Base-by-base conservation (phyloP, 2,888 invertebrate genomes). In the Chaetoderma sp. region DNA sequence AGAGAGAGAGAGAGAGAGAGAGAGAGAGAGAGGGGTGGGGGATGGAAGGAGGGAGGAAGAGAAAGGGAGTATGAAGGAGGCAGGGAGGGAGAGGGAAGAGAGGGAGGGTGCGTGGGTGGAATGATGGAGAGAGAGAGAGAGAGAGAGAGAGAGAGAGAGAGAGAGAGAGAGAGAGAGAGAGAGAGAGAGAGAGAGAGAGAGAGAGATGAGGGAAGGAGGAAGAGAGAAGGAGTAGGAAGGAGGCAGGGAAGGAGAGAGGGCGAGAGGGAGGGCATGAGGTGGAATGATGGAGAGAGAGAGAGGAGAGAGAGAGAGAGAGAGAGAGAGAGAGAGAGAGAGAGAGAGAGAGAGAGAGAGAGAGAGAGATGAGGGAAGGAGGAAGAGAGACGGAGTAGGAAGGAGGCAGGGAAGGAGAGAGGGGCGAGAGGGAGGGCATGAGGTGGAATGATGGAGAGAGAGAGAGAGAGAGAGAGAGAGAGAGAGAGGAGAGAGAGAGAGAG, bases 321-420 rank as follows among this genome's bases (percentile, higher is more conserved):
- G 49, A 16, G 23, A 30, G 45, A 2, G n/a, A 44, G 13, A 45
- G 42, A 36, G 18, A 55, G 57, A 63, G 47, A 36, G 47, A 49
- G 63, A 44, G 55, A 28, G 27, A 47, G 52, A 39, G 57, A 57
- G 55, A 63, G 57, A 45, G 63, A n/a, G n/a, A n/a, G n/a, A n/a
- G n/a, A n/a, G n/a, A n/a, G n/a, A n/a, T n/a, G n/a, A n/a, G n/a
- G n/a, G 39, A 39, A 44, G 47, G n/a, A n/a, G n/a, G 18, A 25
- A 13, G 45, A 44, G 55, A 47, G 32, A 47, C n/a, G n/a, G n/a
- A n/a, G n/a, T n/a, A n/a, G n/a, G n/a, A n/a, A n/a, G n/a, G n/a
- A n/a, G n/a, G n/a, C 13, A 33, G 27, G 32, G 55, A 63, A 39
- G 36, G 47, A 47, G 33, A 27, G 42, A 44, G 49, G 42, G 47